These are phyloP conservation scores for Aporophyla lueneburgensis DNA, from an alignment of 2,888 invertebrate species.

Conservation along the genomic window DNA sequence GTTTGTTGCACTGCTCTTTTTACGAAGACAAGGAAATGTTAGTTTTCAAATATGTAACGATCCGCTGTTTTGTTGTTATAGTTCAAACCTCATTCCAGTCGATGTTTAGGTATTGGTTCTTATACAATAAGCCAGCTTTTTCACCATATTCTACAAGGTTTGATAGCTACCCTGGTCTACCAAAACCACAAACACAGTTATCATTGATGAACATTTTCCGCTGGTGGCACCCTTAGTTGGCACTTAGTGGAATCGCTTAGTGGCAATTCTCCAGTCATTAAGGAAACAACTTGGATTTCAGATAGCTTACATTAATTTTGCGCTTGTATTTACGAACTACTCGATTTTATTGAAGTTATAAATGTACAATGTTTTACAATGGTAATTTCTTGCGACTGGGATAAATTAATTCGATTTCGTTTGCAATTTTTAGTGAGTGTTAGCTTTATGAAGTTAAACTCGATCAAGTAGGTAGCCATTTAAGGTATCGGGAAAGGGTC, in stretches of 20 bases:
- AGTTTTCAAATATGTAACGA: not conserved
- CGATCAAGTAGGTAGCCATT: not conserved
- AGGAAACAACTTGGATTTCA: conserved; percentile 57
- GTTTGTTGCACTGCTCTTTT: not conserved
- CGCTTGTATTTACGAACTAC: conserved; percentile 41
- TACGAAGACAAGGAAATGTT: not conserved
- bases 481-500: not conserved
- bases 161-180: not conserved
- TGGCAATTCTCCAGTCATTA: conserved; percentile 62
- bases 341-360: conserved; percentile 29
- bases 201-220: conserved; percentile 49
- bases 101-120: not conserved
- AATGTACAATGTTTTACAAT: conserved; percentile 13
- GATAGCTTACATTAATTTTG: conserved; percentile 53
- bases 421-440: not conserved
- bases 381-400: not conserved
- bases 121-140: not conserved
- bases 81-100: not conserved
- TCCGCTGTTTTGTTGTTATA: not conserved
- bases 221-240: conserved; percentile 37
- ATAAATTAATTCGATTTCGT: not conserved
- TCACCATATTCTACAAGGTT: not conserved
- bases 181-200: conserved; percentile 24
- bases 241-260: conserved; percentile 59
- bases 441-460: conserved; percentile 2